Evolutionary conservation across 2,113 vertebrate species (phyloP), one percentile per base, ranked within the genome.

Genomic region (Circaetus cinerascens): DNA sequence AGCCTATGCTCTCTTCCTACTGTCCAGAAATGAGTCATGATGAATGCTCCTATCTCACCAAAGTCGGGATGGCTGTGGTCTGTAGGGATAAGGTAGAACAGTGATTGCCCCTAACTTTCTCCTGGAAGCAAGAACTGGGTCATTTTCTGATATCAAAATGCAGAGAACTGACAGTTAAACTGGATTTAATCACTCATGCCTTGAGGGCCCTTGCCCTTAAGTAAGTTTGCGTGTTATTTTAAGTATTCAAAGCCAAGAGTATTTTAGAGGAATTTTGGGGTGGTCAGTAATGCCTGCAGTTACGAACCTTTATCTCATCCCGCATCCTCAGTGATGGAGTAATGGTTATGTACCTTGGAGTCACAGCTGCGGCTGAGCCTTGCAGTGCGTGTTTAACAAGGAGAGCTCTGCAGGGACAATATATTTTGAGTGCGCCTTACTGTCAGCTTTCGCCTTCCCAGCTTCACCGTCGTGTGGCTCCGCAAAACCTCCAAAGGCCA

Each of bases 371-470:
- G 1, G 80, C 93, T 68, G 86, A 93, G 90, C 12, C 90, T 82
- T 41, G 90, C 80, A 19, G 51, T 4, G 78, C 2, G 40, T 15
- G 67, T 45, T 48, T 12, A 62, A 21, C 84, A 59, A 21, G 69
- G 69, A 86, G 77, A 94, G 93, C 95, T 97, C 97, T 97, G 95
- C 95, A 97, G 96, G 87, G 91, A 94, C 94, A 90, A 95, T 96
- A 97, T 97, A 95, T 96, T 97, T 82, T 50, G 77, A 78, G 60
- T 23, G 95, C 5, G 51, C 80, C 64, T 89, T 30, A 51, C 92
- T 95, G 96, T 96, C 96, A 96, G 92, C 84, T 89, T 34, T 74
- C 0, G 29, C 86, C 79, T 86, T 86, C 76, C 82, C 92, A 32
- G 95, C 85, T 64, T 23, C 32, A 5, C 84, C 27, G 76, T 27